Conservation (phyloP, 1,140 invertebrate species). For the Dreissena rostriformis region DNA sequence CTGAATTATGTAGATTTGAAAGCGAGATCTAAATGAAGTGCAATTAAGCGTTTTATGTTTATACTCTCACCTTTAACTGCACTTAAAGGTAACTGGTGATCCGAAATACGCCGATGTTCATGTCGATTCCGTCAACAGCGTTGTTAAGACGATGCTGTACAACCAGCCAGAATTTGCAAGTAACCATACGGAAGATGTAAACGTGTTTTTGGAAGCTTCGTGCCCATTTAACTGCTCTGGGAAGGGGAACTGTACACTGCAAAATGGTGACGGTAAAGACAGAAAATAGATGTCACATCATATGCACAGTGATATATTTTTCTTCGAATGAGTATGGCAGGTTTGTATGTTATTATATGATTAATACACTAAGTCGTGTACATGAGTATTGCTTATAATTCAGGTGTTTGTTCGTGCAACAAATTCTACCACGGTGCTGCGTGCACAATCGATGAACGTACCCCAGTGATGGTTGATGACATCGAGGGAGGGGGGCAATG, state of each 20-base stretch:
- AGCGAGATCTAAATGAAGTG: no score
- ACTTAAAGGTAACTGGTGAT: not conserved
- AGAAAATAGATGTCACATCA: no score
- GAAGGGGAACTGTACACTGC: slow-evolving; percentile 8
- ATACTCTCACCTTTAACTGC: no score
- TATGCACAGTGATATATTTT: no score
- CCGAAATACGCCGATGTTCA: not conserved
- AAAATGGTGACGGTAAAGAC: not conserved
- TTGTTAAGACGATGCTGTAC: not conserved
- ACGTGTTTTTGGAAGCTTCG: slow-evolving; percentile 6
- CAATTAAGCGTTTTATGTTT: no score
- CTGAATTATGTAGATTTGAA: no score
- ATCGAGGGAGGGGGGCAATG: slow-evolving; percentile 24
- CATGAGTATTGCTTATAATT: no score
- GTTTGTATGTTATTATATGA: no score
- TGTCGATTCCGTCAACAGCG: slow-evolving; percentile 21
- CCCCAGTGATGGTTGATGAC: slow-evolving; percentile 25
- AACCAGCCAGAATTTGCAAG: slow-evolving; percentile 11
- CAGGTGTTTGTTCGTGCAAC: slow-evolving; percentile 24
- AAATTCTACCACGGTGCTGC: slow-evolving; percentile 12
- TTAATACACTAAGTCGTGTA: no score
- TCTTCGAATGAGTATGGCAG: no score
- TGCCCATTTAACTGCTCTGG: slow-evolving; percentile 30
- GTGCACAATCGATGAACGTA: slow-evolving; percentile 26
- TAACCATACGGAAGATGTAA: slow-evolving; percentile 18